A percentile compares a stretch with the other conserved stretches of the same genome.
These are phyloP conservation scores for Geophilus truncorum DNA, from an alignment of 2,888 invertebrate species.

Conservation along the genomic window DNA sequence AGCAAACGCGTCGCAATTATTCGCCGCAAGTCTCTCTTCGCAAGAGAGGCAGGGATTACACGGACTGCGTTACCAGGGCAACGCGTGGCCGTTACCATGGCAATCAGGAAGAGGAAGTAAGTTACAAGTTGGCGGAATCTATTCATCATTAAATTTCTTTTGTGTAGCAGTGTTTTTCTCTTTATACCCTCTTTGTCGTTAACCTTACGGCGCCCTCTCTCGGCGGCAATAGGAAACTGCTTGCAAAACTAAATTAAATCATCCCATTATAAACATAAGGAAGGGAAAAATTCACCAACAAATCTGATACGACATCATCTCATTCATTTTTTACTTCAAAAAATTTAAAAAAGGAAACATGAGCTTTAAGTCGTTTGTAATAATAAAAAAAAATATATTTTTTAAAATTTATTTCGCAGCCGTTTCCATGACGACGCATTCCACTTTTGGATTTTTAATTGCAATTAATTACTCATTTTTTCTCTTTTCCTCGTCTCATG, in stretches of 20 bases:
- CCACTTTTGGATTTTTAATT: neutral
- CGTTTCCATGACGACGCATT: neutral
- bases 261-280: no score
- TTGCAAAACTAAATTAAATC: no score
- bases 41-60: neutral
- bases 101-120: neutral
- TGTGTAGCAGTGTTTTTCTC: neutral
- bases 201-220: no score
- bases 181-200: neutral
- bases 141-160: neutral
- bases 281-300: neutral
- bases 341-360: no score
- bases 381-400: no score
- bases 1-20: neutral
- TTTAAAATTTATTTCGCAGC: neutral
- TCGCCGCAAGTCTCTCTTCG: neutral
- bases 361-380: neutral
- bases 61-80: neutral
- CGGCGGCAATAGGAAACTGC: neutral
- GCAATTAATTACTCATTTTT: neutral
- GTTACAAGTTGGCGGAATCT: neutral
- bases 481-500: no score
- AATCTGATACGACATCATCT: neutral
- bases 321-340: neutral
- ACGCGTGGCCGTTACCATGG: neutral